Evolutionary conservation across 2,113 vertebrate genomes (phyloP).

Genomic region (Phocoena phocoena): DNA sequence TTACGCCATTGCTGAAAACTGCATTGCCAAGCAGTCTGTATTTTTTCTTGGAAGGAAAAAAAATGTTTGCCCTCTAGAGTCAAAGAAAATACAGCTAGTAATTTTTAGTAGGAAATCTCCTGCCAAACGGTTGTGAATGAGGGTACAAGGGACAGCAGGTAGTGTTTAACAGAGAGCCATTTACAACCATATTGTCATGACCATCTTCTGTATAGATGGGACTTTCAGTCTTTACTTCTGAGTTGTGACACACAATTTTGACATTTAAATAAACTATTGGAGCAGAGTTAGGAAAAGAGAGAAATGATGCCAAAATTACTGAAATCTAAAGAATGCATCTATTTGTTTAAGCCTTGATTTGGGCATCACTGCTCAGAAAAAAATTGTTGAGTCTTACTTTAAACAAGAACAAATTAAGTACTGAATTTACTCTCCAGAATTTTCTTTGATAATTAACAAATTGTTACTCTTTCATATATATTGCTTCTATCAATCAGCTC

Average conservation of each 20-base stretch:
- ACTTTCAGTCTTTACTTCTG: neutral
- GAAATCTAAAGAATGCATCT: neutral
- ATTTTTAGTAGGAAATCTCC: neutral
- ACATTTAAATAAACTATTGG: neutral
- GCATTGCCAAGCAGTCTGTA: neutral
- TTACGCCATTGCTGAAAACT: conserved; percentile 24
- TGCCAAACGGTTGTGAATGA: neutral
- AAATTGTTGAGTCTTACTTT: neutral
- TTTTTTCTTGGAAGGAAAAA: neutral
- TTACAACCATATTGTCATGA: neutral
- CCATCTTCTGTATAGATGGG: neutral
- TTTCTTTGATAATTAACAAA: neutral
- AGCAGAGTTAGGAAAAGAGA: neutral
- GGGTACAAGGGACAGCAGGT: neutral
- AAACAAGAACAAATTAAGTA: neutral
- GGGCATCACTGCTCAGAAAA: neutral
- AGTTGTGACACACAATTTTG: neutral
- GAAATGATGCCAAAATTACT: neutral
- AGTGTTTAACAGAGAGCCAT: neutral
- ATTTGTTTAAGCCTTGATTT: neutral
- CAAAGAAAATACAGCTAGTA: neutral
- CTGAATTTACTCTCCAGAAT: neutral
- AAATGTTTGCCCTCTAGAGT: neutral
- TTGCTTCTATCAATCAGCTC: neutral
- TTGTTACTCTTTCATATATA: neutral